These are phyloP conservation scores for Pangasius larnaudii DNA, from an alignment of 2,797 vertebrate species.

Conservation along the genomic window DNA sequence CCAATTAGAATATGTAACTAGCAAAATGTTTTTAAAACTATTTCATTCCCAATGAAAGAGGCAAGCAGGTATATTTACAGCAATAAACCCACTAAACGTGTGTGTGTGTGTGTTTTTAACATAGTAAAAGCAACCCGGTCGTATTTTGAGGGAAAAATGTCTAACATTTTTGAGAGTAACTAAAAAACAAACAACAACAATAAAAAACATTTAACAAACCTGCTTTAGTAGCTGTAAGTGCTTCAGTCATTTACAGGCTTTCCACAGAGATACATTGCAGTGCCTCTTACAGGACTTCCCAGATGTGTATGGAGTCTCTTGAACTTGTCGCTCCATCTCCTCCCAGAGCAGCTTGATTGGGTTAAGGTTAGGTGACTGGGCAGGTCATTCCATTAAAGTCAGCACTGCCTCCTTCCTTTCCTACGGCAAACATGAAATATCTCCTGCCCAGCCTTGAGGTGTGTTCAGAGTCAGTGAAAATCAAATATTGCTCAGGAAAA, in stretches of 20 bases:
- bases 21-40: background rate
- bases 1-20: no score
- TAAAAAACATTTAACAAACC: background rate
- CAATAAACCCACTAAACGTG: background rate
- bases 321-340: background rate
- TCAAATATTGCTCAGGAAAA: slow-evolving; percentile 1
- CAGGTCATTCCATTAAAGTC: slow-evolving; percentile 20
- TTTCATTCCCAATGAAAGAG: background rate
- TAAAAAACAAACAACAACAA: background rate
- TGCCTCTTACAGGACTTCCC: background rate
- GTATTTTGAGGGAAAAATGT: background rate
- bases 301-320: background rate
- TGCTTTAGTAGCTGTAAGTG: background rate
- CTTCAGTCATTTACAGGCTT: background rate
- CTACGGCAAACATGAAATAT: background rate
- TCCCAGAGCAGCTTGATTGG: background rate
- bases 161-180: background rate
- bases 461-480: background rate
- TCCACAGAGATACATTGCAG: background rate
- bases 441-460: background rate
- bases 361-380: slow-evolving; percentile 3
- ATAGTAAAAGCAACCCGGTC: background rate
- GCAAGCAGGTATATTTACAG: background rate
- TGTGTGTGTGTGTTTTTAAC: background rate
- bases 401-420: background rate